phyloP scores from a whole-genome alignment of 2,113 vertebrate genomes.

The Notechis scutatus region DNA sequence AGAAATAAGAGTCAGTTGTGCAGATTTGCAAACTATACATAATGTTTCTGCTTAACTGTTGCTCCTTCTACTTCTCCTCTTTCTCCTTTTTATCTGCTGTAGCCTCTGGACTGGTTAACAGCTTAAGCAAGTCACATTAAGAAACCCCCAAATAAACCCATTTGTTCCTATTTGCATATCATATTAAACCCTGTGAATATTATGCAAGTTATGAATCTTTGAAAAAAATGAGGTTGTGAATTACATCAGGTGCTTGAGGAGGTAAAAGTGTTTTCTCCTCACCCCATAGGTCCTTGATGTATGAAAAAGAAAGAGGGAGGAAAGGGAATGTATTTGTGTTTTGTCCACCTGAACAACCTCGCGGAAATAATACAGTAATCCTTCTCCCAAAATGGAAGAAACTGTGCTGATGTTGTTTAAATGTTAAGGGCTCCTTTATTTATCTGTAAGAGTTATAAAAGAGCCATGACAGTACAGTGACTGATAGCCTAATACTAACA shows the following conservation, averaged over 20 bases:
- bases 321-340: background rate
- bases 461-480: background rate
- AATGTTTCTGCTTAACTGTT: background rate
- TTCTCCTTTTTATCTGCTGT: background rate
- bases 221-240: background rate
- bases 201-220: background rate
- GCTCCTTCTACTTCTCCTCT: background rate
- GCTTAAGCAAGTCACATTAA: background rate
- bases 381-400: background rate
- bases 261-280: background rate
- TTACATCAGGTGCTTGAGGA: background rate
- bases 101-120: background rate
- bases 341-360: background rate
- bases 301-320: background rate
- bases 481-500: background rate
- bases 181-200: background rate
- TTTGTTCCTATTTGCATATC: background rate
- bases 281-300: background rate
- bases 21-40: background rate
- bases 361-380: background rate
- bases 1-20: background rate
- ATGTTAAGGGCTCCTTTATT: background rate
- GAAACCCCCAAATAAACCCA: background rate
- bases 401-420: background rate
- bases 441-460: background rate